Evolutionary conservation across 2,888 invertebrate genomes (phyloP).

Genomic region (Tortricodes alternella): DNA sequence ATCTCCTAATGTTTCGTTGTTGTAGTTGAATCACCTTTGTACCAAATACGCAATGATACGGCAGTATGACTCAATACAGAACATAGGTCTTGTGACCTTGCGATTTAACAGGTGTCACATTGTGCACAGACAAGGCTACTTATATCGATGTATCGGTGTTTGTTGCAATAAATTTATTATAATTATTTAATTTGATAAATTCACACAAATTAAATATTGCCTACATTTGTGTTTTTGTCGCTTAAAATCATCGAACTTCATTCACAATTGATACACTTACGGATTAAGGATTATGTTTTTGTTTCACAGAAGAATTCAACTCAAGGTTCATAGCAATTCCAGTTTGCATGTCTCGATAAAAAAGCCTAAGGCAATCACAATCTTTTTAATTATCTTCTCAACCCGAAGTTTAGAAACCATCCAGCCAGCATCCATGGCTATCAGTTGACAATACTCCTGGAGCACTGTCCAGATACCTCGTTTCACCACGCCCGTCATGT

Average conservation of each 20-base stretch:
- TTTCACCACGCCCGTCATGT: slow-evolving; percentile 70
- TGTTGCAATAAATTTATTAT: not conserved
- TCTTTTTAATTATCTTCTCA: slow-evolving; percentile 39
- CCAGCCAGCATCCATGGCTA: slow-evolving; percentile 48
- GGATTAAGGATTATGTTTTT: not conserved
- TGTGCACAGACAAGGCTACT: slow-evolving; percentile 9
- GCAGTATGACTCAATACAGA: slow-evolving; percentile 51
- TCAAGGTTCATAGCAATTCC: too few relatives aligned
- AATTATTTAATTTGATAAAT: not conserved
- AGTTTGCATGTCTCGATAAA: too few relatives aligned
- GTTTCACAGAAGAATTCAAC: not conserved
- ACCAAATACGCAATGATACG: slow-evolving; percentile 53
- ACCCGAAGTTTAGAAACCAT: slow-evolving; percentile 34
- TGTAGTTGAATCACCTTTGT: slow-evolving; percentile 55
- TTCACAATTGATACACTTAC: too few relatives aligned
- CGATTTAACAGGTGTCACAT: slow-evolving; percentile 23
- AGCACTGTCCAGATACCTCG: slow-evolving; percentile 63
- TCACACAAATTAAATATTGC: too few relatives aligned
- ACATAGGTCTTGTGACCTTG: slow-evolving; percentile 46
- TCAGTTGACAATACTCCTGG: slow-evolving; percentile 70
- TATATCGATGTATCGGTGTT: slow-evolving; percentile 1
- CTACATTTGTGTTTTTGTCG: not conserved
- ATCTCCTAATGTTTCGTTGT: not conserved
- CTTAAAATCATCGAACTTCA: too few relatives aligned
- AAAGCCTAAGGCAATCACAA: not conserved